phyloP scores from a whole-genome alignment of 2,113 vertebrate species.

The Orycteropus afer region DNA sequence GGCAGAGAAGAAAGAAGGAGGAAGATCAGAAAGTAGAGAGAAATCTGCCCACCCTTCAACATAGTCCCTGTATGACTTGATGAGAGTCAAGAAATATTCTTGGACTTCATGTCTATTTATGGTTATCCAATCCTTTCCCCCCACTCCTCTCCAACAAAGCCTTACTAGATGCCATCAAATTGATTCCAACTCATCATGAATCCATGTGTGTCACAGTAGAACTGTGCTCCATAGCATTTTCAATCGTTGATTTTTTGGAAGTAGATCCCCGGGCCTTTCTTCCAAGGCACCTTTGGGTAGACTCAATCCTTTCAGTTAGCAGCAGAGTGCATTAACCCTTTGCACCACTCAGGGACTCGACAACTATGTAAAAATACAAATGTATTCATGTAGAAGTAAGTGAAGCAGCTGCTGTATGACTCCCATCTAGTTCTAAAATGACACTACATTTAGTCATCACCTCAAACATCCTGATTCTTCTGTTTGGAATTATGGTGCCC shows the following conservation, averaged over 20 bases:
- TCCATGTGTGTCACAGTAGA: not conserved
- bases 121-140: not conserved
- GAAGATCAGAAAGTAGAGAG: not conserved
- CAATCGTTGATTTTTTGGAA: not conserved
- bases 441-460: not conserved
- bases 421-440: not conserved
- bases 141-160: not conserved
- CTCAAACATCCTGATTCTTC: not conserved
- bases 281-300: not conserved
- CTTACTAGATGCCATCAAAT: not conserved
- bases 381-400: not conserved
- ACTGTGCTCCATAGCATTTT: not conserved
- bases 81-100: not conserved
- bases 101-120: not conserved
- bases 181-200: not conserved
- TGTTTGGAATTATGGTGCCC: not conserved
- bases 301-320: not conserved
- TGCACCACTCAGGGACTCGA: not conserved
- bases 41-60: not conserved
- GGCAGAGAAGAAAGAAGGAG: not conserved
- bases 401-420: not conserved
- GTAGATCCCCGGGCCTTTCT: not conserved
- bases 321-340: not conserved
- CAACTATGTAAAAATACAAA: not conserved
- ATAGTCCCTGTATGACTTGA: fast-evolving